Percentiles rank a stretch among this genome's conserved stretches.
Conservation (phyloP, 2,797 vertebrate genomes). For the Trachurus trachurus region DNA sequence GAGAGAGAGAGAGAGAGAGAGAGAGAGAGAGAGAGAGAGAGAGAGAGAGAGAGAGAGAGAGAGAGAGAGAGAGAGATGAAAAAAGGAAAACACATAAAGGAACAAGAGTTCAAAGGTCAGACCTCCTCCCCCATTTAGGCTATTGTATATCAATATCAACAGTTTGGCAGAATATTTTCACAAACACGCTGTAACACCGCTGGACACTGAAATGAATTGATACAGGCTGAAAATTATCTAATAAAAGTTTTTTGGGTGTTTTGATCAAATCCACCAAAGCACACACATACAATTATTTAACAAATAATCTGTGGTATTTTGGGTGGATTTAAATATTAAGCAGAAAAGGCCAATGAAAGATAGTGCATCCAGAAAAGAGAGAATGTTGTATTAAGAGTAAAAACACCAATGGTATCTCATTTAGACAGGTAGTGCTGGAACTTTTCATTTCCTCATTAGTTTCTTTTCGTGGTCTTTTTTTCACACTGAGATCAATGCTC, state of each 20-base stretch:
- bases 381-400: neutral
- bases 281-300: neutral
- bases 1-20: constrained; percentile 29
- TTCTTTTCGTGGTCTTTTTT: neutral
- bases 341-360: neutral
- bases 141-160: constrained; percentile 57
- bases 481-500: neutral
- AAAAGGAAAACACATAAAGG: constrained; percentile 54
- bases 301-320: neutral
- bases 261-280: neutral
- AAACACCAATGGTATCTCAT: neutral
- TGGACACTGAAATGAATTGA: neutral
- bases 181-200: neutral
- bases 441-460: neutral
- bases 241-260: neutral
- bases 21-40: constrained; percentile 13
- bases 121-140: neutral
- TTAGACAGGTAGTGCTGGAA: neutral
- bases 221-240: neutral
- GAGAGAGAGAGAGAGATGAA: neutral
- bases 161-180: neutral
- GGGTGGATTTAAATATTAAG: neutral
- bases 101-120: constrained; percentile 74
- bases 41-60: constrained; percentile 38
- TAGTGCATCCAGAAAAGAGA: neutral